Conservation (phyloP, 2,113 vertebrate species). For the Seriola aureovittata region DNA sequence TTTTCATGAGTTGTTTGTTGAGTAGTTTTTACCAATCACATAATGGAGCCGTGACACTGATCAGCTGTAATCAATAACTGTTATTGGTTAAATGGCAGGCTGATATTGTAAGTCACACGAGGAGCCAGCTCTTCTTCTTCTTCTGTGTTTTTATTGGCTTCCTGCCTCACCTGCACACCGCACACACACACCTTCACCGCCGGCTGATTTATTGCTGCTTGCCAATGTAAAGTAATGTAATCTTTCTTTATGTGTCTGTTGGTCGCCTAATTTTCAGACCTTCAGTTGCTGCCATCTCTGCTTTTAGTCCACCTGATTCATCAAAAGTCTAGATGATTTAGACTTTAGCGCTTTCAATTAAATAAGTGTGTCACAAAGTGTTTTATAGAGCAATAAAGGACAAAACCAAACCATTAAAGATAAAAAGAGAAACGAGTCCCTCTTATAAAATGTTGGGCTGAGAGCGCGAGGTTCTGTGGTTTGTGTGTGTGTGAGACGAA, state of each 20-base stretch:
- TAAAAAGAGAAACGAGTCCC: constrained; percentile 39
- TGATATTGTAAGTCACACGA: not conserved
- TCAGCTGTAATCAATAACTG: not conserved
- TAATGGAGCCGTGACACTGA: not conserved
- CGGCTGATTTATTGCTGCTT: constrained; percentile 22
- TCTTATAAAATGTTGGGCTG: constrained; percentile 16
- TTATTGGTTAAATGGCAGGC: not conserved
- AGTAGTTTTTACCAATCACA: not conserved
- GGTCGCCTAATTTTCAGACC: constrained; percentile 22
- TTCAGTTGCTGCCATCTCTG: constrained; percentile 32
- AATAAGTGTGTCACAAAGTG: constrained; percentile 61
- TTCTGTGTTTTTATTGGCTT: constrained; percentile 17
- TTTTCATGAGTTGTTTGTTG: too few relatives aligned
- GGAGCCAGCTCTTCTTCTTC: not conserved
- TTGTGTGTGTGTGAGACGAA: constrained; percentile 6
- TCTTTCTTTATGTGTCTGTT: constrained; percentile 30
- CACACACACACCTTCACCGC: not conserved
- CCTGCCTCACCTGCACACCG: constrained; percentile 18
- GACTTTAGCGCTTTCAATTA: constrained; percentile 57
- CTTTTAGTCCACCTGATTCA: constrained; percentile 57
- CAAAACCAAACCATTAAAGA: constrained; percentile 55
- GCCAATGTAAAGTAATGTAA: constrained; percentile 25
- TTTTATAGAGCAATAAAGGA: constrained; percentile 66
- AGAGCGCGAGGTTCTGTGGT: not conserved
- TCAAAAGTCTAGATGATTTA: constrained; percentile 60